A percentile compares a stretch with the other conserved stretches of the same genome.
phyloP scores from a whole-genome alignment of 2,113 vertebrate genomes.

The western clawed frog (Xenopus tropicalis) region DNA sequence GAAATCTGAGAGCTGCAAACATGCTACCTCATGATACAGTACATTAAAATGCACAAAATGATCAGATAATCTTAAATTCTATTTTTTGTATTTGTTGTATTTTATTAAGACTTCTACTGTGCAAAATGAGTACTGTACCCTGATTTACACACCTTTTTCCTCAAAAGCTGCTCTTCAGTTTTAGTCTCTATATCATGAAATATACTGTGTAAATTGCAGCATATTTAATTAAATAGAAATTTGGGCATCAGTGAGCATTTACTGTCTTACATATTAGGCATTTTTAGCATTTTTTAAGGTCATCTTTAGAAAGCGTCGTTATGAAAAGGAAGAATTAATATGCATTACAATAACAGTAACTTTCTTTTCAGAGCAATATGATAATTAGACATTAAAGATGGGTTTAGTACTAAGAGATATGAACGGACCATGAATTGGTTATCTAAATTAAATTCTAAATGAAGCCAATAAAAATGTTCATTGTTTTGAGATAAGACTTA shows the following conservation, averaged over 20 bases:
- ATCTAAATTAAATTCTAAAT: conserved; percentile 53
- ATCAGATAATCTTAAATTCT: too few species aligned
- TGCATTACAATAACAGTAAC: conserved; percentile 13
- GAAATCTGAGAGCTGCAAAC: too few species aligned
- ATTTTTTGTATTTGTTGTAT: too few species aligned
- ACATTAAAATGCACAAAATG: too few species aligned
- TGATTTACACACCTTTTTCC: too few species aligned
- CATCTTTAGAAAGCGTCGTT: conserved; percentile 11
- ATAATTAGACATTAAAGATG: conserved; percentile 36
- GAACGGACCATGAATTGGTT: conserved; percentile 31
- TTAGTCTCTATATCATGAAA: too few species aligned
- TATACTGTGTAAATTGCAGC: too few species aligned
- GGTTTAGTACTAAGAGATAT: conserved; percentile 45
- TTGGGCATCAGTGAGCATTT: neutral
- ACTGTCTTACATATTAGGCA: neutral
- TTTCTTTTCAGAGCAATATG: conserved; percentile 24
- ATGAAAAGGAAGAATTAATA: neutral
- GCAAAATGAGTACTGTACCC: too few species aligned
- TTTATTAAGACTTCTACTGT: too few species aligned
- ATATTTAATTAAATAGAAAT: too few species aligned
- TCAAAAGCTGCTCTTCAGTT: too few species aligned
- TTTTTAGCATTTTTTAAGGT: conserved; percentile 2
- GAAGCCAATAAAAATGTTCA: conserved; percentile 47
- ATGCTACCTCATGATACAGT: too few species aligned
- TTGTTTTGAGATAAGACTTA: conserved; percentile 41